Evolutionary conservation across 2,797 vertebrate species (phyloP), one percentile per base, ranked within the genome.

Genomic region (Galago senegalensis): DNA sequence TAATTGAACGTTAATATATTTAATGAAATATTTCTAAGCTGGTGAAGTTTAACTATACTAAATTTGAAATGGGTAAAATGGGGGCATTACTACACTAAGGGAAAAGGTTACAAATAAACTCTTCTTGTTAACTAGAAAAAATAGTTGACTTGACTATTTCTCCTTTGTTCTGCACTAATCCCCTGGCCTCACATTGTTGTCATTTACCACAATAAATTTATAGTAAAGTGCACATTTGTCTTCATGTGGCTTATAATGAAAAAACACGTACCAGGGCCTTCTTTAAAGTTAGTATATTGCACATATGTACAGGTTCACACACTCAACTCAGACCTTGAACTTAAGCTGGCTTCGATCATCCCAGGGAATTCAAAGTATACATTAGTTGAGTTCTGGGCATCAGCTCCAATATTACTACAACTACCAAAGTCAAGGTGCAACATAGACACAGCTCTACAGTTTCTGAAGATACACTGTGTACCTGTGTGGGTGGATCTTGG

Each of bases 1-100:
- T 93, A 63, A 82, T n/a, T 91, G 75, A 77, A 85, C 56, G n/a
- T 89, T 83, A 56, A 43, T 34, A 11, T 70, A 29, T 5, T 58
- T 73, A 73, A 79, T 80, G 79, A 63, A 65, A 76, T 70, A 81
- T 89, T 93, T 65, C 27, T 76, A 69, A 88, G 43, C 43, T 84
- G 18, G 16, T 95, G 18, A 56, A 8, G 6, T 67, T 60, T 88
- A 85, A 75, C 20, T 76, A 29, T 34, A 56, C 60, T 84, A 80
- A 86, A 63, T 80, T 93, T 75, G 18, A 81, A 92, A 60, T 43
- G 27, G 58, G 1, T 88, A 13, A 75, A 69, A 79, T 86, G 31
- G n/a, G 56, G 56, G 21, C 58, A 79, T 94, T 70, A 75, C 7
- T 25, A 86, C 85, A 18, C 73, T 72, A 65, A 72, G 40, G 72